Conservation (phyloP, 1,140 invertebrate genomes). For the Ostrea denselamellosa region DNA sequence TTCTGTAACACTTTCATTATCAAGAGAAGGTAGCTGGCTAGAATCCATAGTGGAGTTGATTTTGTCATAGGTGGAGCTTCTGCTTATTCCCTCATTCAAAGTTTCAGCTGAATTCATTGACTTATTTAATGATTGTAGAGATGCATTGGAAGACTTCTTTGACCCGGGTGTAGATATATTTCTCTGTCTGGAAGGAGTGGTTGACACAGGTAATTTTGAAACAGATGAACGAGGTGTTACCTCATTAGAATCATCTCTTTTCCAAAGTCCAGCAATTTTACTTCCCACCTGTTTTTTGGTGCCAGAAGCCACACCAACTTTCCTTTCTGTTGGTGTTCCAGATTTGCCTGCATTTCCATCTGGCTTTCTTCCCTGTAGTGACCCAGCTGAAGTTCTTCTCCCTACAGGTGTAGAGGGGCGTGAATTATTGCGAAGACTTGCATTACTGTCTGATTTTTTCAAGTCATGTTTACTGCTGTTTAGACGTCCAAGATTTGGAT, state of each 20-base stretch:
- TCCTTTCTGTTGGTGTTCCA: conserved; percentile 61
- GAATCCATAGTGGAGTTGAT: conserved; percentile 61
- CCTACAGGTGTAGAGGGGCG: conserved; percentile 69
- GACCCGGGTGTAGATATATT: conserved; percentile 11
- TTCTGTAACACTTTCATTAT: conserved; percentile 11
- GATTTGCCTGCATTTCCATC: conserved; percentile 57
- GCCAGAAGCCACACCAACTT: conserved; percentile 43
- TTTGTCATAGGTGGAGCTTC: conserved; percentile 72
- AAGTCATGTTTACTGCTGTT: conserved; percentile 67
- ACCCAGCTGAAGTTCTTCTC: conserved; percentile 42
- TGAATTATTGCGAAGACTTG: conserved; percentile 75
- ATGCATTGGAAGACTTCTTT: conserved; percentile 42
- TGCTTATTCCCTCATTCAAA: conserved; percentile 60
- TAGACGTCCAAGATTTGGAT: conserved; percentile 54
- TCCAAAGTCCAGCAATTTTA: conserved; percentile 93
- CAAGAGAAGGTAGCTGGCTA: conserved; percentile 60
- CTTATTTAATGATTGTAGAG: conserved; percentile 46
- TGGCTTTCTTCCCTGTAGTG: conserved; percentile 16
- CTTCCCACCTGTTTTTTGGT: conserved; percentile 86
- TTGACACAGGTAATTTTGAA: conserved; percentile 64
- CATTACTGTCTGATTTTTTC: conserved; percentile 77
- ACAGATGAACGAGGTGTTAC: conserved; percentile 44
- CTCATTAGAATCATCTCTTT: conserved; percentile 80
- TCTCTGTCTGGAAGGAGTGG: conserved; percentile 36
- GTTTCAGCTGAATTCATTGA: conserved; percentile 51